These are phyloP conservation scores for Nomada goodeniana DNA, from an alignment of 2,888 invertebrate genomes.

Conservation along the genomic window DNA sequence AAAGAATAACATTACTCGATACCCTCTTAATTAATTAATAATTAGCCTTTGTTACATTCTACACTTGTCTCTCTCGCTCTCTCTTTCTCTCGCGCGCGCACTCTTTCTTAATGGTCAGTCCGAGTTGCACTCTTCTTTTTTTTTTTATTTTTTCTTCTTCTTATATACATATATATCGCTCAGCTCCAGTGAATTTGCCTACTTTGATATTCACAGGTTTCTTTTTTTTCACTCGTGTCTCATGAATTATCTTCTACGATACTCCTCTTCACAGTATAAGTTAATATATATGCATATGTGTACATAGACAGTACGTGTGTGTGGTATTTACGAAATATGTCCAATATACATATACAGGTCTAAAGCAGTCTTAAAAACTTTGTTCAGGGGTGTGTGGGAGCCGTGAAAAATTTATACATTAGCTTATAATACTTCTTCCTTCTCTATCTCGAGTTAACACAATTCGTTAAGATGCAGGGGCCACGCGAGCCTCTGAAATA, in stretches of 20 bases:
- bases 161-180: conserved; percentile 73
- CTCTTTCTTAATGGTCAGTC: conserved; percentile 64
- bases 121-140: conserved; percentile 67
- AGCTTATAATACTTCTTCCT: conserved; percentile 67
- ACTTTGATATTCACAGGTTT: conserved; percentile 67
- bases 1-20: conserved; percentile 76
- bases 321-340: conserved; percentile 56
- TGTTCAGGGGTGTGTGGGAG: conserved; percentile 53
- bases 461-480: conserved; percentile 30
- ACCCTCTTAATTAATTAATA: conserved; percentile 75
- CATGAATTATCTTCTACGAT: conserved; percentile 52
- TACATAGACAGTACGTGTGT: conserved; percentile 54
- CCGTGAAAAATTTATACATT: conserved; percentile 76
- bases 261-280: conserved; percentile 48
- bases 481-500: conserved; percentile 7
- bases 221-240: conserved; percentile 21
- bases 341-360: conserved; percentile 65
- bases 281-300: conserved; percentile 65
- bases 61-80: background rate
- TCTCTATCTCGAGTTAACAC: conserved; percentile 37
- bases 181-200: conserved; percentile 73
- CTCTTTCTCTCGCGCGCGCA: background rate
- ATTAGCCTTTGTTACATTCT: conserved; percentile 76
- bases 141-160: conserved; percentile 50
- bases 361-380: conserved; percentile 71